Percentiles rank a stretch among this genome's conserved stretches.
phyloP scores from a whole-genome alignment of 2,797 vertebrate genomes.

The Knipowitschia caucasica region DNA sequence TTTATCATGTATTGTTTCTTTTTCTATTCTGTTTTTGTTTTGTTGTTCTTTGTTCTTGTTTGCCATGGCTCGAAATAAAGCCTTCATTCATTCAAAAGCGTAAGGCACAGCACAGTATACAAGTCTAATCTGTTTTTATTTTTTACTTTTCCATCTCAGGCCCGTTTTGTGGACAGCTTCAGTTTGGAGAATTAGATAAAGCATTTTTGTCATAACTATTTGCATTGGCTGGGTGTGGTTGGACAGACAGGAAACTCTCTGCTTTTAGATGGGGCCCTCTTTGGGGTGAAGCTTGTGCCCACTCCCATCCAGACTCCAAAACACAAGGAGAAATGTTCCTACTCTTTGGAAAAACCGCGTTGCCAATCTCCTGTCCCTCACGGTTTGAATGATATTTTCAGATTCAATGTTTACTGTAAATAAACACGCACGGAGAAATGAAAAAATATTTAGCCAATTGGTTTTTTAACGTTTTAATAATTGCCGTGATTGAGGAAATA shows the following conservation, averaged over 20 bases:
- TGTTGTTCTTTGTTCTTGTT: no score
- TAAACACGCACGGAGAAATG: not conserved
- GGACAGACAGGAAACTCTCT: slow-evolving; percentile 69
- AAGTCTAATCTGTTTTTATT: not conserved
- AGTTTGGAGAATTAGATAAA: slow-evolving; percentile 36
- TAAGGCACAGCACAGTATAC: no score
- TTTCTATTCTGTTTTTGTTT: no score
- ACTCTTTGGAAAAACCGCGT: slow-evolving; percentile 20
- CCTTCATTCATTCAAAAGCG: not conserved
- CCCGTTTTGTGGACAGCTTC: slow-evolving; percentile 11
- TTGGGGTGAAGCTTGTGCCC: slow-evolving; percentile 29
- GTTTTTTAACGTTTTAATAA: slow-evolving; percentile 7
- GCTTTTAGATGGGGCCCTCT: slow-evolving; percentile 67
- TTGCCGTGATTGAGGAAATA: slow-evolving; percentile 9
- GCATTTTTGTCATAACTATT: slow-evolving; percentile 31
- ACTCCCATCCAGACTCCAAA: slow-evolving; percentile 44
- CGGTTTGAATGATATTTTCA: slow-evolving; percentile 28
- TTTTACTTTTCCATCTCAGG: not conserved
- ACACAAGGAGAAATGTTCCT: slow-evolving; percentile 38
- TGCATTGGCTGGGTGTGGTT: slow-evolving; percentile 57
- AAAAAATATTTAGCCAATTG: not conserved
- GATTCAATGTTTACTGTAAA: slow-evolving; percentile 6
- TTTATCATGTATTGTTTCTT: no score
- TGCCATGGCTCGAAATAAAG: no score
- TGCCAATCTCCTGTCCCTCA: slow-evolving; percentile 18